Evolutionary conservation across 2,113 vertebrate species (phyloP), one percentile per base, ranked within the genome.

Genomic region (Tenrec ecaudatus): DNA sequence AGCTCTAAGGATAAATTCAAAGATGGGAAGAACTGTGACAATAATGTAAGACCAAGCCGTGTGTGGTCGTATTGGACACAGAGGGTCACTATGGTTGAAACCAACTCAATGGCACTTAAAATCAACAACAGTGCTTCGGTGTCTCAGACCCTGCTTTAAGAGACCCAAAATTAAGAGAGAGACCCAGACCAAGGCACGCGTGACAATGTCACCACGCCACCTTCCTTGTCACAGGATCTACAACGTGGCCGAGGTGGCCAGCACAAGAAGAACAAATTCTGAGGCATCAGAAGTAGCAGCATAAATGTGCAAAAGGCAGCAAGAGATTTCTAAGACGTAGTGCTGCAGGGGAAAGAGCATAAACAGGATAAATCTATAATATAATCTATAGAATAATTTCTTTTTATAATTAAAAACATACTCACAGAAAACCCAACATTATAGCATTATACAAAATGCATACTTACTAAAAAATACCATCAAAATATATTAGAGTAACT

Each of bases 381-480:
- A 12, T 53, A 53, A 53, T 53, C 47, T 53, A 53, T 53, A 53
- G 47, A 53, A 53, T 17, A 40, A 23, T 15, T 25, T 31, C 23
- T 57, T 22, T 43, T 15, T 78, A 33, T 93, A 38, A 82, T 86
- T 90, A 90, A 82, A 76, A 85, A 64, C 68, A 43, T 43, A 20
- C 81, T 11, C 20, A 23, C 40, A 27, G n/a, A 58, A 82, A 89
- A 76, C 47, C 57, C 62, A 79, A 33, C 27, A 43, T n/a, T 27
- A 27, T 1, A 5, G 31, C 25, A n/a, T 76, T 57, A 29, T 64
- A n/a, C 27, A 10, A 53, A 40, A 75, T 40, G 29, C 69, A 25
- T 31, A 64, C 29, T 79, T 77, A 64, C 40, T 57, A 78, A 82
- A 47, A 40, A 73, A 36, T 14, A 0, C 38, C 38, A 29, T 73